These are phyloP conservation scores for Spodoptera litura DNA, from an alignment of 1,140 invertebrate species.

Conservation along the genomic window DNA sequence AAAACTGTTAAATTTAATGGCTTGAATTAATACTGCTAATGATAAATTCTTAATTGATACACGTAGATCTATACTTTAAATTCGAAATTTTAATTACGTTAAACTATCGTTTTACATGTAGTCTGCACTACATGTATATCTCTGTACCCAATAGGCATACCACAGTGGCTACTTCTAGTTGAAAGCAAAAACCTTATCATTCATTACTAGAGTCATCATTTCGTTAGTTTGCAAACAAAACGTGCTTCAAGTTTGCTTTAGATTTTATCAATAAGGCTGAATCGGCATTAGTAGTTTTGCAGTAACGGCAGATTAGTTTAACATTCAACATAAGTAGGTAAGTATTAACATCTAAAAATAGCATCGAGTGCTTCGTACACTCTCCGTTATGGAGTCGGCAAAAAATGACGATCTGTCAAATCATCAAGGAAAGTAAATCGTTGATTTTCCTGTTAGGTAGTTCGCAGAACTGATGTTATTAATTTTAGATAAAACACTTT, in stretches of 20 bases:
- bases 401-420: constrained; percentile 28
- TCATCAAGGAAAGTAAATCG: constrained; percentile 33
- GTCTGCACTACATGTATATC: too few species aligned
- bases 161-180: too few species aligned
- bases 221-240: constrained; percentile 24
- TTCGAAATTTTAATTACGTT: too few species aligned
- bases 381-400: constrained; percentile 25
- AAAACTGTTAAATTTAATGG: too few species aligned
- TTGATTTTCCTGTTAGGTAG: constrained; percentile 19
- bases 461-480: not conserved
- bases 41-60: too few species aligned
- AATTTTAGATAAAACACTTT: constrained; percentile 1
- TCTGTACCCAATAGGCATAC: too few species aligned
- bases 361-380: constrained; percentile 18
- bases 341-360: constrained; percentile 22
- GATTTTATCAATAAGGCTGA: constrained; percentile 27
- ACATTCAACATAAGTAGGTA: not conserved
- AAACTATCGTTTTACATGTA: too few species aligned
- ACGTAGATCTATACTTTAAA: too few species aligned
- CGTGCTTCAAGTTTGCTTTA: constrained; percentile 17
- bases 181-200: not conserved
- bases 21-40: too few species aligned
- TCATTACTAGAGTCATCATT: not conserved
- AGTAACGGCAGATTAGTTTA: constrained; percentile 4
- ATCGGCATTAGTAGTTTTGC: not conserved